Conservation (phyloP, 2,113 vertebrate species). For the Stictonetta naevosa region DNA sequence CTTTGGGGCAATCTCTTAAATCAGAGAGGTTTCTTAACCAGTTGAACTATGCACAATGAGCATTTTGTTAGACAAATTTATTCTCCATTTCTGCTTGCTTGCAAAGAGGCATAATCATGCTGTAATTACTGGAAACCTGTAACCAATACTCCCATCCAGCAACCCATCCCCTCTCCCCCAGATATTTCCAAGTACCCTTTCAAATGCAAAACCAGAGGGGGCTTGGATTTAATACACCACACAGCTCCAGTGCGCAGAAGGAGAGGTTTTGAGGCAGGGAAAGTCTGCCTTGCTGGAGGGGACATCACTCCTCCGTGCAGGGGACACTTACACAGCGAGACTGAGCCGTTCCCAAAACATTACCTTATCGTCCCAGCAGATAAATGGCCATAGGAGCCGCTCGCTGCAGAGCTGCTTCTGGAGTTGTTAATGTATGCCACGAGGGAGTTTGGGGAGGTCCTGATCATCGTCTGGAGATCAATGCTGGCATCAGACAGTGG, state of each 20-base stretch:
- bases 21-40: conserved; percentile 16
- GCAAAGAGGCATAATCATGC: not conserved
- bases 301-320: accelerated
- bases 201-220: not conserved
- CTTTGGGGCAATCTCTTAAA: conserved; percentile 33
- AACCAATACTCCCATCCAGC: not conserved
- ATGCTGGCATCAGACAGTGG: conserved; percentile 97
- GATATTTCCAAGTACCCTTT: not conserved
- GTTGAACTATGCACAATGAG: not conserved
- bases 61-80: not conserved
- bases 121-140: not conserved
- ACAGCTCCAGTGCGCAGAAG: not conserved
- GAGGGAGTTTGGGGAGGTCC: conserved; percentile 97
- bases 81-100: conserved; percentile 25
- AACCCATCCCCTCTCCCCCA: not conserved
- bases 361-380: conserved; percentile 96
- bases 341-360: accelerated
- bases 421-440: conserved; percentile 99
- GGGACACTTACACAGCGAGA: not conserved
- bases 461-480: conserved; percentile 98
- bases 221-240: not conserved
- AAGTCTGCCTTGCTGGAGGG: not conserved
- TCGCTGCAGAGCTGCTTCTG: conserved; percentile 95
- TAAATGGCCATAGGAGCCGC: conserved; percentile 96
- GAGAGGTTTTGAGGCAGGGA: not conserved